phyloP scores from a whole-genome alignment of 2,888 invertebrate species.

The Smittia sp. region DNA sequence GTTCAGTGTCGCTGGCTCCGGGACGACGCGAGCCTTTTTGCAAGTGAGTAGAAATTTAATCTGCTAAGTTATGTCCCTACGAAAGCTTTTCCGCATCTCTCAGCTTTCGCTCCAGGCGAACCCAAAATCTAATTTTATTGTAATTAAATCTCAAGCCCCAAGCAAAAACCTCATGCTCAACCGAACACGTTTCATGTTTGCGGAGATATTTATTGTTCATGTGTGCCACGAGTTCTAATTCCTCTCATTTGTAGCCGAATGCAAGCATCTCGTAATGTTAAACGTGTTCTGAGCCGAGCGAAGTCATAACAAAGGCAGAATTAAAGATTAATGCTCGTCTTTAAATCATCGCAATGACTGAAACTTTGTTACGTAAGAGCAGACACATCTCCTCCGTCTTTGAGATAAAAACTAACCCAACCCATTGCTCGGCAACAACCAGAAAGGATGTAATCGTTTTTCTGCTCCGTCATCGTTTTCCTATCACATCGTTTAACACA shows the following conservation, averaged over 20 bases:
- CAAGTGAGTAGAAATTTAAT: conserved; percentile 59
- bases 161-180: background rate
- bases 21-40: conserved; percentile 80
- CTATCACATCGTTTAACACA: conserved; percentile 2
- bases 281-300: background rate
- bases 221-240: conserved; percentile 24
- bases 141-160: conserved; percentile 19
- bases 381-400: too few species aligned
- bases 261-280: too few species aligned
- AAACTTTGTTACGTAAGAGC: background rate
- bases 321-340: conserved; percentile 30
- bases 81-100: background rate
- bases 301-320: background rate
- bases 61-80: background rate
- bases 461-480: background rate
- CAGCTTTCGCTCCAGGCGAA: background rate
- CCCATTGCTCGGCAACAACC: background rate
- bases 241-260: conserved; percentile 27
- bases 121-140: background rate
- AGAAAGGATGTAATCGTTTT: conserved; percentile 1
- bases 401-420: too few species aligned
- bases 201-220: conserved; percentile 26
- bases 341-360: conserved; percentile 20
- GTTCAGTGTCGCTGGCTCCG: conserved; percentile 90
- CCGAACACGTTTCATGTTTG: background rate